Conservation (phyloP, 2,113 vertebrate genomes). For the Anolis sagrei region DNA sequence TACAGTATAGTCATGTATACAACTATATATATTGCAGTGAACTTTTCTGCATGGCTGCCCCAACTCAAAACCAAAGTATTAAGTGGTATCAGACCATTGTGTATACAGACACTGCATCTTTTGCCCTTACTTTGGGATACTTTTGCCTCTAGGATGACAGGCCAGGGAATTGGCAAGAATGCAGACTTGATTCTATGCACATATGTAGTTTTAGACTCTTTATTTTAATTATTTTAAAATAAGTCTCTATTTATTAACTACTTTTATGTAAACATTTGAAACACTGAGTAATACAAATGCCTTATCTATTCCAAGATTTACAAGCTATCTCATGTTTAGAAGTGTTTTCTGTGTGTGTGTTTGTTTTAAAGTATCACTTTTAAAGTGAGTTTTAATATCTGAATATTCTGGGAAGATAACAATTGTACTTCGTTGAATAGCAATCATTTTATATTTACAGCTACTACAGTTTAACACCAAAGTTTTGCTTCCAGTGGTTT, state of each 20-base stretch:
- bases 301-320: too few species aligned
- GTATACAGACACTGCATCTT: background rate
- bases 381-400: background rate
- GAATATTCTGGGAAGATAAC: background rate
- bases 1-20: too few species aligned
- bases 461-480: background rate
- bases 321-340: background rate
- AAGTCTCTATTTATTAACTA: too few species aligned
- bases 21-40: background rate
- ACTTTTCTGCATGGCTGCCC: background rate
- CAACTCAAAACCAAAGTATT: background rate
- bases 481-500: background rate
- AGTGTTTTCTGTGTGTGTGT: background rate
- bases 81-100: too few species aligned
- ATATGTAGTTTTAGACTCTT: background rate
- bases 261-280: too few species aligned
- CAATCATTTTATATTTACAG: background rate
- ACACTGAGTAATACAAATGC: too few species aligned
- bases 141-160: background rate
- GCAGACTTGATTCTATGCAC: background rate
- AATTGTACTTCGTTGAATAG: background rate
- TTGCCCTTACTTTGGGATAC: background rate
- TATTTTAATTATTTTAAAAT: too few species aligned
- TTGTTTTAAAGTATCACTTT: background rate
- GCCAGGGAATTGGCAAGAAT: background rate